Conservation (phyloP, 2,888 invertebrate species). For the Netelia virgata region DNA sequence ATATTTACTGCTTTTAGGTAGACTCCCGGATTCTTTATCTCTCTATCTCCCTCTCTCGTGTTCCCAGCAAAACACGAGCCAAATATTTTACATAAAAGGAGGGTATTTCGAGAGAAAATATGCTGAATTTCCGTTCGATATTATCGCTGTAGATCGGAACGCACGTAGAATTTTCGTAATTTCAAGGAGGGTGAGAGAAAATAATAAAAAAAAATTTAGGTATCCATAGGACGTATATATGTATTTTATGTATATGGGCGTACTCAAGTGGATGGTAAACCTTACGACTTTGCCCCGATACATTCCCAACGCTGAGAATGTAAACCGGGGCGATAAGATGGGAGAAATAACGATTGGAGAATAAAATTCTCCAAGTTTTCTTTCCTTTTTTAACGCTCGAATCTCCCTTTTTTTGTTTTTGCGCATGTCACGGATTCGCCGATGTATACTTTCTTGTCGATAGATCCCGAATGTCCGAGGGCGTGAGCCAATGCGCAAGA, state of each 20-base stretch:
- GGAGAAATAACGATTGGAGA: conserved; percentile 20
- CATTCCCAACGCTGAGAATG: conserved; percentile 24
- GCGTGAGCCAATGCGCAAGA: neutral
- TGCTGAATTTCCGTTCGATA: neutral
- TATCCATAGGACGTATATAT: conserved; percentile 53
- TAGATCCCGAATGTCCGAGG: conserved; percentile 29
- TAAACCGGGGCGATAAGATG: conserved; percentile 6
- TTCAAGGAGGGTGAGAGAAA: neutral
- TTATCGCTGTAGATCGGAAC: neutral
- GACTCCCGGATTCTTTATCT: conserved; percentile 13
- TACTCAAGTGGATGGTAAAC: conserved; percentile 78
- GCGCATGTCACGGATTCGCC: conserved; percentile 5
- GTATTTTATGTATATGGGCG: conserved; percentile 66
- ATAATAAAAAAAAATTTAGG: neutral
- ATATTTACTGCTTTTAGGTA: conserved; percentile 39
- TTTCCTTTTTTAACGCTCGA: neutral
- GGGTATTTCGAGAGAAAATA: neutral
- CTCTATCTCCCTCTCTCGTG: neutral
- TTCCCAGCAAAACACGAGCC: neutral
- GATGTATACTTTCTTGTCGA: conserved; percentile 22
- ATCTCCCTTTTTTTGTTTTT: conserved; percentile 25
- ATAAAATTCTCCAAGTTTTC: conserved; percentile 27
- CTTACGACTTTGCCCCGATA: conserved; percentile 61
- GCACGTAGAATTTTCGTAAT: neutral
- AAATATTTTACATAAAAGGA: conserved; percentile 17